Evolutionary conservation across 2,113 vertebrate genomes (phyloP).

Genomic region (Ceyx melanurus): DNA sequence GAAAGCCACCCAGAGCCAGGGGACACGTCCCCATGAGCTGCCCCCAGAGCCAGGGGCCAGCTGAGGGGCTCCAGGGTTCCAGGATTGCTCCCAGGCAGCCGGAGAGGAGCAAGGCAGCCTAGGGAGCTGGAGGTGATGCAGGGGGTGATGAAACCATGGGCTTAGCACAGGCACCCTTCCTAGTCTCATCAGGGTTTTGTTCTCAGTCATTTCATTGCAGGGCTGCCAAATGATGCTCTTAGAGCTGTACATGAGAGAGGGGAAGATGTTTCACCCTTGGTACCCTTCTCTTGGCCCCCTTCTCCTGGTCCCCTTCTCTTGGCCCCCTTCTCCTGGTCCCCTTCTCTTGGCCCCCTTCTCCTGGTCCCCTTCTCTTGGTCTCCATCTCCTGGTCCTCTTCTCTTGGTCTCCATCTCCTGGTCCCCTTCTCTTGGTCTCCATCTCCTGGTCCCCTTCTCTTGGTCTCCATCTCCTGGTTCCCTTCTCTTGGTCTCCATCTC

Average conservation of each 20-base stretch:
- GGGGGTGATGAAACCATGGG: neutral
- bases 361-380: neutral
- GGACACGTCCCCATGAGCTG: neutral
- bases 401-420: neutral
- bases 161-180: neutral
- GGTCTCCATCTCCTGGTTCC: neutral
- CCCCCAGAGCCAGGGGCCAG: neutral
- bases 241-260: neutral
- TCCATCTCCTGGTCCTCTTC: too few relatives aligned
- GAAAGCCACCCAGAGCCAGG: neutral
- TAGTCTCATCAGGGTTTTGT: accelerated
- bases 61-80: neutral
- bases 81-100: too few relatives aligned
- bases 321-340: neutral
- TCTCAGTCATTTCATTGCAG: too few relatives aligned
- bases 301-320: neutral
- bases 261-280: neutral
- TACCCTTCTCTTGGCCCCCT: neutral
- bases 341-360: neutral
- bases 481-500: too few relatives aligned
- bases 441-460: neutral
- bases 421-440: too few relatives aligned
- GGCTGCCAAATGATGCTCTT: neutral
- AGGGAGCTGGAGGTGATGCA: conserved; percentile 62
- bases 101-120: conserved; percentile 22